Percentiles rank a stretch among this genome's conserved stretches.
Evolutionary conservation across 2,113 vertebrate species (phyloP).

Genomic region (Pycnonotus jocosus): DNA sequence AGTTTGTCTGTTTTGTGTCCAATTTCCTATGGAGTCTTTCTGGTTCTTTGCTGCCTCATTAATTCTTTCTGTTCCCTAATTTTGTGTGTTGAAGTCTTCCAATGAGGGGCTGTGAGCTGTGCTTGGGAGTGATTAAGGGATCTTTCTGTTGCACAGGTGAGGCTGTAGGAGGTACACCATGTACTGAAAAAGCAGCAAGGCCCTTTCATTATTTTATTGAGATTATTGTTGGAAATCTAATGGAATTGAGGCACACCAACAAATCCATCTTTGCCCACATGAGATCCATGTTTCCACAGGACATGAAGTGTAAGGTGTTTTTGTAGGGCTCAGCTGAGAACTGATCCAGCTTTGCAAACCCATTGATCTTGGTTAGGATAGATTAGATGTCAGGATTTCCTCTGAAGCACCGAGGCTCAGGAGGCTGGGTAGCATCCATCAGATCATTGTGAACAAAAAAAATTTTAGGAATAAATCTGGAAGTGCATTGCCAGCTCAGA

Average conservation of each 20-base stretch:
- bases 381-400: neutral
- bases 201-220: neutral
- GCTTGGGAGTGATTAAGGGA: neutral
- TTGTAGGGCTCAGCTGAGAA: neutral
- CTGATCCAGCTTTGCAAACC: neutral
- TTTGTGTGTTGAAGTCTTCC: neutral
- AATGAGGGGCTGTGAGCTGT: neutral
- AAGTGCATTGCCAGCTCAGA: neutral
- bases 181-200: neutral
- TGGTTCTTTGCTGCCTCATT: neutral
- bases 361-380: accelerated
- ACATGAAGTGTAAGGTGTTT: neutral
- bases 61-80: neutral
- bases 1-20: neutral
- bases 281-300: neutral
- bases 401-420: neutral
- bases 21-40: neutral
- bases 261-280: accelerated
- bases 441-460: neutral
- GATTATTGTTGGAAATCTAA: neutral
- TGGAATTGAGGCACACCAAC: accelerated
- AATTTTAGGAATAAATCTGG: neutral
- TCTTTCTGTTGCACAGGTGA: neutral
- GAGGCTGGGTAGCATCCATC: neutral
- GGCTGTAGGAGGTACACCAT: accelerated